Base-by-base conservation (phyloP, 2,888 invertebrate species). In the Leucophenga maculata region DNA sequence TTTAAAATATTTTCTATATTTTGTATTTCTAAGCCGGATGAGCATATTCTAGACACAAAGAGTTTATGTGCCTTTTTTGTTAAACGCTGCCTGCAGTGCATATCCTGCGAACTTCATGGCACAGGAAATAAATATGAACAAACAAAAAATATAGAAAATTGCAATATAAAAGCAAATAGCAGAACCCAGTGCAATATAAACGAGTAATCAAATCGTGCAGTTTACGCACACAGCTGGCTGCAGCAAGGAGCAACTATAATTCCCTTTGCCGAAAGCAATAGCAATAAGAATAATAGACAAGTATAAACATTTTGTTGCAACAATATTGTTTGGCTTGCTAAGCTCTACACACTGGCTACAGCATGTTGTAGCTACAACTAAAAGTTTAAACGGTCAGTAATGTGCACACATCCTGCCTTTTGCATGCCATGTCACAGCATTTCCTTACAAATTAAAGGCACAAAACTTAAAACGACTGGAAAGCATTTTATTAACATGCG, bases 381-480 rank as follows among this genome's bases (percentile, higher is more conserved):
- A 39, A 39, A 39, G 39, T 39, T 39, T 39, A 39, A 39, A 39
- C 39, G 39, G 39, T 39, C 39, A 60, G 18, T 39, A 39, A 39
- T 60, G 39, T 39, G 32, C 60, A 60, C 60, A 60, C n/a, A 60
- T 60, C 60, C 60, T 60, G 60, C 16, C 39, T 39, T 39, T 39
- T 39, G 39, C 39, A 39, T 39, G 39, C 39, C 39, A 39, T 39
- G 39, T 39, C 60, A 14, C 14, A 60, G 60, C 39, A 60, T 60
- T 39, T 60, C 16, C 60, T 39, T 32, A 39, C 60, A 60, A 60
- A 60, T 39, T 39, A 60, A 60, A 60, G 32, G 32, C 11, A 50
- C 26, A 26, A 4, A 3, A 4, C 13, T 11, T 11, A 54, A 14
- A 39, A 39, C 16, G 60, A 9, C 16, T 31, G 39, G 22, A 14